phyloP scores from a whole-genome alignment of 1,140 invertebrate genomes.

The Tachypleus tridentatus region DNA sequence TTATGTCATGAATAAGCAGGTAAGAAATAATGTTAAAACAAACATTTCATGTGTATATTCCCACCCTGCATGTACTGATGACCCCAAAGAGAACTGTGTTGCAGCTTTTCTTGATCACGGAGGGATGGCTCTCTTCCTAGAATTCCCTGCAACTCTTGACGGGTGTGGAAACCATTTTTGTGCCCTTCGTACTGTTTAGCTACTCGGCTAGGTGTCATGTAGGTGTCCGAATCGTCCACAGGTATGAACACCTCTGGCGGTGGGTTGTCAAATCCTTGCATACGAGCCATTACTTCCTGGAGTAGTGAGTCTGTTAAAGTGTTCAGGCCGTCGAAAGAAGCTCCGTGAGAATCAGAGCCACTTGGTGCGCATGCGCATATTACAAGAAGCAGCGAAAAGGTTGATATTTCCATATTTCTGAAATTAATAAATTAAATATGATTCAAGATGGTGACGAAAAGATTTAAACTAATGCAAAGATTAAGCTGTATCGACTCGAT shows the following conservation, averaged over 20 bases:
- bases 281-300: constrained; percentile 10
- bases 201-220: too few species aligned
- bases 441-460: too few species aligned
- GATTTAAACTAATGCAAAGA: too few species aligned
- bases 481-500: too few species aligned
- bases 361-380: constrained; percentile 2
- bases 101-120: constrained; percentile 77
- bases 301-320: constrained; percentile 14
- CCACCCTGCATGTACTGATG: constrained; percentile 55
- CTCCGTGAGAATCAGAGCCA: background rate
- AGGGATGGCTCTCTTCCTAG: constrained; percentile 39
- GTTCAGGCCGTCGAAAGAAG: constrained; percentile 1
- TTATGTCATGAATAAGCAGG: too few species aligned
- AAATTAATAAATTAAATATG: background rate
- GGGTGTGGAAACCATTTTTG: constrained; percentile 4
- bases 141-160: constrained; percentile 12
- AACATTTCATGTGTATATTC: constrained; percentile 2
- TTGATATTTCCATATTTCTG: background rate
- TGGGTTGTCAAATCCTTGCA: background rate
- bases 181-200: background rate
- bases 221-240: background rate
- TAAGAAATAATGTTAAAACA: too few species aligned
- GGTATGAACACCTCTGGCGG: constrained; percentile 1
- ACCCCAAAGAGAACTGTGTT: constrained; percentile 75
- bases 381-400: background rate